Base-by-base conservation (phyloP, 2,797 vertebrate species). In the Acanthurus leucopareius region DNA sequence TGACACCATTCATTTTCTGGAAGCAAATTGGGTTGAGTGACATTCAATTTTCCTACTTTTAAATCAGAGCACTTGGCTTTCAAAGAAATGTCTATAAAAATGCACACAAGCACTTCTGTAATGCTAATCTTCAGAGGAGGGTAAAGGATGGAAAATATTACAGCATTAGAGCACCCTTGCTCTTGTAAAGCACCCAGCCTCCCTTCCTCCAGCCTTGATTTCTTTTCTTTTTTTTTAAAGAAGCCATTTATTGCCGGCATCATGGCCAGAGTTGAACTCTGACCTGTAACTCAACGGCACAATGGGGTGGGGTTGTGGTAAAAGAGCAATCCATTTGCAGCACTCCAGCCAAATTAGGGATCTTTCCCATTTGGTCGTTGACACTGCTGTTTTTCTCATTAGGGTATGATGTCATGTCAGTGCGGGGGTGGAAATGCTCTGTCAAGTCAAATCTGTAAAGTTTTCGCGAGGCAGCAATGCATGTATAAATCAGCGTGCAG, bases 211-310 rank as follows among this genome's bases (percentile, higher is more conserved):
- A 49, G 70, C 7, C 38, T 65, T 69, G 45, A 19, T 74, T n/a
- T 57, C 16, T 54, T 67, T 69, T 17, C 42, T n/a, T 57, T 66
- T 75, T 57, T 54, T 57, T 80, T 73, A 11, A 11, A 59, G 35
- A 59, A 42, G 19, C 35, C 25, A 68, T 70, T 79, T 84, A 79
- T 69, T 82, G 75, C 70, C 28, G 68, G 83, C 75, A 71, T 75
- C 64, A 82, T 9, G 47, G 73, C 72, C 80, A 69, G 67, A 88
- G 68, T 70, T 93, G 82, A 93, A 84, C 91, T 88, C 78, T 93
- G 91, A 94, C 89, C 90, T 76, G 61, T 69, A 54, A 80, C 70
- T 72, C 69, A 82, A 80, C 73, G 75, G 67, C 86, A 76, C 73
- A 67, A 73, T 64, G 61, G 90, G 91, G 90, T 72, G 91, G 92